Evolutionary conservation across 2,888 invertebrate species (phyloP).

Genomic region (Erannis defoliaria): DNA sequence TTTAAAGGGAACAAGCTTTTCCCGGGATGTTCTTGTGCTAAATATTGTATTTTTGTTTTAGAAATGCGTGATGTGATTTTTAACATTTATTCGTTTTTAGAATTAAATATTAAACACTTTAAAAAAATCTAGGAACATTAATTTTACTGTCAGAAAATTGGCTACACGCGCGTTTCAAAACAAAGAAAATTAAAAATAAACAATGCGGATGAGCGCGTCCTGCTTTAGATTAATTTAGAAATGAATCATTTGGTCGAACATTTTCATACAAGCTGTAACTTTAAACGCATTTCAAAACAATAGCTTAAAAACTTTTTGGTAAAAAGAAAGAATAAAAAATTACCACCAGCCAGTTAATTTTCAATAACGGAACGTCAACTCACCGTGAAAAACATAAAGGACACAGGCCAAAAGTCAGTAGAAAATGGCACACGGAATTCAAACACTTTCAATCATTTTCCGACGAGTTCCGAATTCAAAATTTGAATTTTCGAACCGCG

Average conservation of each 20-base stretch:
- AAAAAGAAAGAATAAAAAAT: neutral
- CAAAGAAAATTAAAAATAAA: conserved; percentile 36
- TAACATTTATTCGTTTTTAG: neutral
- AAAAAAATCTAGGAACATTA: conserved; percentile 4
- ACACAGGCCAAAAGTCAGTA: conserved; percentile 21
- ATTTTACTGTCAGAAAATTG: conserved; percentile 15
- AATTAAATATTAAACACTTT: conserved; percentile 4
- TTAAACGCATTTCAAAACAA: too few relatives aligned
- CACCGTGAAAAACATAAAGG: conserved; percentile 34
- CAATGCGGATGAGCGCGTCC: conserved; percentile 37
- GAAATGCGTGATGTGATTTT: neutral
- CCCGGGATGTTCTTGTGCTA: conserved; percentile 22
- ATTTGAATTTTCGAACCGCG: conserved; percentile 53
- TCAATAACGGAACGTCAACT: conserved; percentile 33
- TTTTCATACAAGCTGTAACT: too few relatives aligned
- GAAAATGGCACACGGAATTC: conserved; percentile 32
- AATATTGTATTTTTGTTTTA: conserved; percentile 1
- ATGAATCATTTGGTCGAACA: neutral
- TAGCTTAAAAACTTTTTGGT: neutral
- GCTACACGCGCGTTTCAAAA: conserved; percentile 35
- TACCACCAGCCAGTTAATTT: conserved; percentile 19
- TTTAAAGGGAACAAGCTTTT: conserved; percentile 19
- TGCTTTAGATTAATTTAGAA: conserved; percentile 13
- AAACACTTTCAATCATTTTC: conserved; percentile 50
- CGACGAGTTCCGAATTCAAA: conserved; percentile 42